These are phyloP conservation scores for Scaptomyza hsui DNA, from an alignment of 1,140 invertebrate species.

Conservation along the genomic window DNA sequence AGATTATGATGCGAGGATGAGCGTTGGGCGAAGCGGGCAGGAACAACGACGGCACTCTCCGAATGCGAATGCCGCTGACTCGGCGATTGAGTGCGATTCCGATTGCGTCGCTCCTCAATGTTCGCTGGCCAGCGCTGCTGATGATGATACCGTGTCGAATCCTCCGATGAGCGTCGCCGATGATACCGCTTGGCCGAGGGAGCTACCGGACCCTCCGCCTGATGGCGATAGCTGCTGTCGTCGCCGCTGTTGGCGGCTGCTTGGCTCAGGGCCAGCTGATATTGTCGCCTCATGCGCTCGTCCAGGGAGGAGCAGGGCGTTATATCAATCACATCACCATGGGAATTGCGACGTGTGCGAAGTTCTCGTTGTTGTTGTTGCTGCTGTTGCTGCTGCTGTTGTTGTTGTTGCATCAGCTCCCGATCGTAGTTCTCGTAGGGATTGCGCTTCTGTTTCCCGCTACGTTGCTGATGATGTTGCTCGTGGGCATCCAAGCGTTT, in stretches of 20 bases:
- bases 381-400: too few species aligned
- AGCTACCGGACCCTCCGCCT: slow-evolving; percentile 12
- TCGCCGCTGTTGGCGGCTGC: slow-evolving; percentile 57
- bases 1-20: slow-evolving; percentile 86
- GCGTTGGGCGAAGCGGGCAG: slow-evolving; percentile 67
- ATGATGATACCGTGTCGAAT: slow-evolving; percentile 70
- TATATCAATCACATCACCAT: slow-evolving; percentile 67
- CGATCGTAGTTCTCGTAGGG: slow-evolving; percentile 63
- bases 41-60: slow-evolving; percentile 51
- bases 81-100: slow-evolving; percentile 79
- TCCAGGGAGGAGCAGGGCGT: slow-evolving; percentile 75
- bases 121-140: slow-evolving; percentile 78
- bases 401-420: slow-evolving; percentile 39
- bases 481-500: slow-evolving; percentile 71
- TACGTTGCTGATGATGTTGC: slow-evolving; percentile 59
- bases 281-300: slow-evolving; percentile 63
- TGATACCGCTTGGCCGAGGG: slow-evolving; percentile 62
- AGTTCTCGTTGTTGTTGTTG: slow-evolving; percentile 26
- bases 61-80: slow-evolving; percentile 47
- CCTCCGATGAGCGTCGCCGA: slow-evolving; percentile 75
- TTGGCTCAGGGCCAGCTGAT: slow-evolving; percentile 20
- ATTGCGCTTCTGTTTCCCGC: slow-evolving; percentile 38
- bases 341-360: slow-evolving; percentile 48
- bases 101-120: slow-evolving; percentile 78
- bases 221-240: slow-evolving; percentile 67